Evolutionary conservation across 92 coral and sea anemone genomes (phyloP).

Genomic region (Metridium senile): DNA sequence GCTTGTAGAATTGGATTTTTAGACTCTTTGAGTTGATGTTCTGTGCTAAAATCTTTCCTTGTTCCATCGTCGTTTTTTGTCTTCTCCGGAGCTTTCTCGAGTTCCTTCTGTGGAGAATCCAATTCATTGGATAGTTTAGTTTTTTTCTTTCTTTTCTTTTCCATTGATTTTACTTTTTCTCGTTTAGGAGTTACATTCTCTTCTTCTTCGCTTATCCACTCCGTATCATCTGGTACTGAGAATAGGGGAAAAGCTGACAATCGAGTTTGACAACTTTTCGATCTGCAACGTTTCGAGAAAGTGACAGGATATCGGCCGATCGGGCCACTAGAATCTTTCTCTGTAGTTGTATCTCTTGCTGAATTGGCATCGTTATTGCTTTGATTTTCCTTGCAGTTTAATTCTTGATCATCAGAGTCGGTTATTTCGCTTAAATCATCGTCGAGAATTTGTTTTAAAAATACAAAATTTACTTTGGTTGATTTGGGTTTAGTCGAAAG

Average conservation of each 20-base stretch:
- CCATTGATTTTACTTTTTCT: conserved; percentile 2
- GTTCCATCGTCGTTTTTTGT: conserved; percentile 71
- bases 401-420: conserved; percentile 16
- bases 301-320: conserved; percentile 71
- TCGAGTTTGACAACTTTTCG: conserved; percentile 78
- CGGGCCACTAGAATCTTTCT: conserved; percentile 46
- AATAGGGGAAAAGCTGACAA: conserved; percentile 76
- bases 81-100: conserved; percentile 9
- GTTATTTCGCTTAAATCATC: conserved; percentile 43
- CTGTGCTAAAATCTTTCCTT: conserved; percentile 66
- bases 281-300: conserved; percentile 53
- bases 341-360: conserved; percentile 14
- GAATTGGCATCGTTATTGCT: conserved; percentile 5
- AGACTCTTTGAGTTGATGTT: conserved; percentile 82
- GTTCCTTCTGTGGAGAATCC: conserved; percentile 5
- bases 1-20: conserved; percentile 77
- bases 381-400: background rate
- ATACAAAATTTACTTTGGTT: conserved; percentile 65
- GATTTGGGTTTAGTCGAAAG: conserved; percentile 4
- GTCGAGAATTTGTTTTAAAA: conserved; percentile 77
- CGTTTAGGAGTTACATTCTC: conserved; percentile 10
- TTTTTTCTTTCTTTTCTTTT: conserved; percentile 16
- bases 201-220: conserved; percentile 78
- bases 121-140: background rate
- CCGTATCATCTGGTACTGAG: conserved; percentile 75